phyloP scores from a whole-genome alignment of 2,797 vertebrate species.

The Hoplostethus atlanticus region DNA sequence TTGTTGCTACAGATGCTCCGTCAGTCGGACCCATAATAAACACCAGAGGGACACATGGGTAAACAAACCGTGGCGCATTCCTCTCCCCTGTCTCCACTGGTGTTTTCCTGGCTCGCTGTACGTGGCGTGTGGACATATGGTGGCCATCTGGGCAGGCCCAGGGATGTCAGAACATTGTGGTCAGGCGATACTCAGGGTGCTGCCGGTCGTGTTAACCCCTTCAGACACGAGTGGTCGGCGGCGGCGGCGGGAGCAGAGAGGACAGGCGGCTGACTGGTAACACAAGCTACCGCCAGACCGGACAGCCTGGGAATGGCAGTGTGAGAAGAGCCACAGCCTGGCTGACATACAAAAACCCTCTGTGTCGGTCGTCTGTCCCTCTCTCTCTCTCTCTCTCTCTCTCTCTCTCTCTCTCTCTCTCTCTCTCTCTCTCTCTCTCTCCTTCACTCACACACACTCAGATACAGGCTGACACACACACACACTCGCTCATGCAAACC shows the following conservation, averaged over 20 bases:
- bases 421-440: no score
- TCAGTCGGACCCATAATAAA: constrained; percentile 30
- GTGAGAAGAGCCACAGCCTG: constrained; percentile 11
- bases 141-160: constrained; percentile 76
- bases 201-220: constrained; percentile 60
- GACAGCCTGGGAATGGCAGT: constrained; percentile 23
- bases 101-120: constrained; percentile 50
- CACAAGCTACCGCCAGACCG: constrained; percentile 15
- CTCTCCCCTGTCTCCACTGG: constrained; percentile 41
- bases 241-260: background rate
- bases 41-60: constrained; percentile 34
- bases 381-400: background rate
- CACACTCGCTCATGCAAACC: constrained; percentile 2
- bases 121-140: constrained; percentile 76
- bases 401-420: background rate
- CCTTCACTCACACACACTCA: background rate
- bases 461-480: background rate
- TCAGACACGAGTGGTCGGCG: background rate
- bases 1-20: constrained; percentile 22
- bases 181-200: constrained; percentile 56
- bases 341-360: constrained; percentile 1
- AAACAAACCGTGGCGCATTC: constrained; percentile 46
- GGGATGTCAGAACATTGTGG: constrained; percentile 64
- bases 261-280: constrained; percentile 37
- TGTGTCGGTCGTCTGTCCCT: background rate